Percentiles rank a stretch among this genome's conserved stretches.
Conservation (phyloP, 2,888 invertebrate genomes). For the Acleris literana region DNA sequence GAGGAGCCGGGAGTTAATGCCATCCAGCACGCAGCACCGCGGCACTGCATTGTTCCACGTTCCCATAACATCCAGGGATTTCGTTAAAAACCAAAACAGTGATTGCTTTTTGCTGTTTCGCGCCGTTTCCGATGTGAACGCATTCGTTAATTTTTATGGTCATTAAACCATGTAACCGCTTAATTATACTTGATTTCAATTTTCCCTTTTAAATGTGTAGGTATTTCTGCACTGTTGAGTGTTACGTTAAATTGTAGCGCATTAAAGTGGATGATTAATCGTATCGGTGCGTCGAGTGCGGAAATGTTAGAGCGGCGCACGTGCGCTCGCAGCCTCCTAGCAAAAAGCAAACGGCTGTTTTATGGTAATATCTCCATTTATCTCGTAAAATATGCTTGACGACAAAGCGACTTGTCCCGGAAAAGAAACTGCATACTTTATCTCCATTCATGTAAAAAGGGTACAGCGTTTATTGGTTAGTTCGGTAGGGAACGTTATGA, state of each 20-base stretch:
- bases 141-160: conserved; percentile 25
- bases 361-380: conserved; percentile 75
- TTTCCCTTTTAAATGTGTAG: conserved; percentile 20
- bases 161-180: conserved; percentile 23
- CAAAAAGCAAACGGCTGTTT: conserved; percentile 74
- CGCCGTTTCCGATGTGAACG: conserved; percentile 31
- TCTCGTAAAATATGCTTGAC: conserved; percentile 70
- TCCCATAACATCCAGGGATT: conserved; percentile 23
- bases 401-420: conserved; percentile 82
- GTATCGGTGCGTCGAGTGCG: conserved; percentile 27
- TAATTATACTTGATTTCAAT: conserved; percentile 8
- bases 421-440: conserved; percentile 66
- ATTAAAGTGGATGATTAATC: conserved; percentile 36
- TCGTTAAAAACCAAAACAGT: conserved; percentile 21
- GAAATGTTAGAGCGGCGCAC: conserved; percentile 52
- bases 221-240: background rate
- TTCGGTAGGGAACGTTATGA: conserved; percentile 4
- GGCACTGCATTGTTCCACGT: conserved; percentile 25
- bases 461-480: conserved; percentile 39
- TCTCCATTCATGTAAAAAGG: conserved; percentile 51
- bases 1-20: conserved; percentile 47
- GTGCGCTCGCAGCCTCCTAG: conserved; percentile 56
- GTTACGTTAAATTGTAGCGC: conserved; percentile 23
- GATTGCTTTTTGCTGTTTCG: conserved; percentile 20
- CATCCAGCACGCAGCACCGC: conserved; percentile 23